Evolutionary conservation across 1,140 invertebrate species (phyloP), one percentile per base, ranked within the genome.

Genomic region (Venustaconcha ellipsiformis): DNA sequence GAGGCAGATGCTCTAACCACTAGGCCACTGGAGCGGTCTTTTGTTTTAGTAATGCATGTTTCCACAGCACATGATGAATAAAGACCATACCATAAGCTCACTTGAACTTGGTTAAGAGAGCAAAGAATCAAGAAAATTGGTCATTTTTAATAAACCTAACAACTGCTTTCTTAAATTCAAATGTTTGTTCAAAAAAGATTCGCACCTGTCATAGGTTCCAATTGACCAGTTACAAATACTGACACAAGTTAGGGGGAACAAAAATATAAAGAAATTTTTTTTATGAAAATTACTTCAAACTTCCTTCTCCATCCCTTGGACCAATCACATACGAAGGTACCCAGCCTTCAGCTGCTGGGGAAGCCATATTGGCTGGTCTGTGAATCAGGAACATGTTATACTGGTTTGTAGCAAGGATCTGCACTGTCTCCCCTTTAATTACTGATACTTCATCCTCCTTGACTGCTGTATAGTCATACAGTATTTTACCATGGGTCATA

Each of bases 271-370:
- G 11, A 48, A 48, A 48, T 6, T 12, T 55, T 26, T n/a, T 63
- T 18, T 26, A 75, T 18, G 20, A 15, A 13, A 78, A 78, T 73
- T 70, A 87, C 86, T 83, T 82, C 37, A 87, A 74, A 75, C 84
- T 85, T 15, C 82, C 83, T 18, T 88, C 87, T 58, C 79, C 82
- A 66, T 89, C 87, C 56, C 83, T 84, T 17, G 83, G 82, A 15
- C 87, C 88, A 60, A 94, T 90, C 8, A 94, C 91, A 83, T 92
- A 92, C 37, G 92, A 89, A 2, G 94, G 93, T 62, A 94, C 91
- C 93, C 93, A 94, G 0, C 93, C 91, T 76, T 91, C 91, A 17
- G 90, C 90, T n/a, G 89, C 92, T 79, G 83, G 91, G 84, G 80
- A 89, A 71, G 78, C 83, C 4, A 85, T 75, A 75, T 87, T 90